phyloP scores from a whole-genome alignment of 1,140 invertebrate genomes.

The Drosophila triauraria region DNA sequence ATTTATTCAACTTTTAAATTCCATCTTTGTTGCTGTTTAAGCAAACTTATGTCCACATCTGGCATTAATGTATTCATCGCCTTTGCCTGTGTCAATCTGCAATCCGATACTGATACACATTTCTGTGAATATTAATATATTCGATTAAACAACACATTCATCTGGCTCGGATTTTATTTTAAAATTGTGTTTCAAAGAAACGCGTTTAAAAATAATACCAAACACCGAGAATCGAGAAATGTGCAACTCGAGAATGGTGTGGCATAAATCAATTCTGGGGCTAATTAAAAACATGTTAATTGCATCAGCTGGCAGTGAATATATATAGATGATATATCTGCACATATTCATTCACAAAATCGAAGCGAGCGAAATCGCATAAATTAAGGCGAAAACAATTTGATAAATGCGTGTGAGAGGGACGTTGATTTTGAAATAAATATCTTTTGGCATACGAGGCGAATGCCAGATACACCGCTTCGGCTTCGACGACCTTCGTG shows the following conservation, averaged over 20 bases:
- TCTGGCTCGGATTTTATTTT: slow-evolving; percentile 54
- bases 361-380: slow-evolving; percentile 28
- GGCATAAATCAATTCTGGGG: slow-evolving; percentile 69
- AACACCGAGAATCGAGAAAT: not conserved
- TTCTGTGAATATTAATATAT: slow-evolving; percentile 24
- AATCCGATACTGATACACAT: slow-evolving; percentile 22
- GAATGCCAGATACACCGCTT: slow-evolving; percentile 53
- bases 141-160: slow-evolving; percentile 36
- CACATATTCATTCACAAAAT: slow-evolving; percentile 66
- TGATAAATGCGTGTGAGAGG: slow-evolving; percentile 58
- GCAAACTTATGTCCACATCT: not conserved
- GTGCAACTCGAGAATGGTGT: slow-evolving; percentile 59
- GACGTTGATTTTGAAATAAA: slow-evolving; percentile 52
- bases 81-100: slow-evolving; percentile 1
- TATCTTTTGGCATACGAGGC: slow-evolving; percentile 49
- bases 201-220: slow-evolving; percentile 61
- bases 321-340: slow-evolving; percentile 42
- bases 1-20: not conserved
- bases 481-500: slow-evolving; percentile 56
- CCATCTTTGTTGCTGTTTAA: not conserved
- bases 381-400: slow-evolving; percentile 48
- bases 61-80: slow-evolving; percentile 11
- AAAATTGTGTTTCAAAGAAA: slow-evolving; percentile 26
- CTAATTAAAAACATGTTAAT: slow-evolving; percentile 78
- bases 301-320: slow-evolving; percentile 34